Percentiles rank a stretch among this genome's conserved stretches.
Conservation (phyloP, 64 coral and sea anemone genomes). For the Dendrophyllia cribrosa region DNA sequence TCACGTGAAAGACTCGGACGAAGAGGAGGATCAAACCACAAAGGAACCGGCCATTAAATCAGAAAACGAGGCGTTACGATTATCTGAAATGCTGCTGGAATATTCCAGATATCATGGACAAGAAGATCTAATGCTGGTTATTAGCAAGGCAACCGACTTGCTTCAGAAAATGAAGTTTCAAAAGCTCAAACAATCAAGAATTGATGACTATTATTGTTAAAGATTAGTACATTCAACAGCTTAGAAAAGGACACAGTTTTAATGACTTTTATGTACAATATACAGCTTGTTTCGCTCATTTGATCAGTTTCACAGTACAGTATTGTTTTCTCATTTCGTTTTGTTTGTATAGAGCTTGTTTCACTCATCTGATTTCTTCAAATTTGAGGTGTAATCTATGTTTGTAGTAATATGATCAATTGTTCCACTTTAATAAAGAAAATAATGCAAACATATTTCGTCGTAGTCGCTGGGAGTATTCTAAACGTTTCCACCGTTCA, state of each 20-base stretch:
- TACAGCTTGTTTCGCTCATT: not conserved
- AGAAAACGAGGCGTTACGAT: not conserved
- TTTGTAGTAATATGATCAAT: no score
- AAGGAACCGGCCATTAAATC: not conserved
- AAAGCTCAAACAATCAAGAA: not conserved
- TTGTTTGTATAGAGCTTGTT: no score
- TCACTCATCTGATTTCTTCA: no score
- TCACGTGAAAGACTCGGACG: conserved; percentile 1
- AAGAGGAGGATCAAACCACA: not conserved
- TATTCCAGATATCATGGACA: conserved; percentile 1
- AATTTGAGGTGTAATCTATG: no score
- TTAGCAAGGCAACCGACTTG: not conserved
- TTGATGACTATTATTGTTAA: not conserved
- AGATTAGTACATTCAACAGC: no score
- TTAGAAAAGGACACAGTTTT: not conserved
- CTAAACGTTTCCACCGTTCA: no score
- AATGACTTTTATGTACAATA: not conserved
- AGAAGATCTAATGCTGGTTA: not conserved
- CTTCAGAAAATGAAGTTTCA: not conserved
- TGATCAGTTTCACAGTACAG: conserved; percentile 8
- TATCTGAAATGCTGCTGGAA: not conserved
- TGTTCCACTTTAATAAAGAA: no score
- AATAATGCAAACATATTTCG: no score
- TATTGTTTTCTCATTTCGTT: not conserved
- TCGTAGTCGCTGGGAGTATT: no score